Evolutionary conservation across 2,113 vertebrate species (phyloP).

Genomic region (Pheucticus melanocephalus): DNA sequence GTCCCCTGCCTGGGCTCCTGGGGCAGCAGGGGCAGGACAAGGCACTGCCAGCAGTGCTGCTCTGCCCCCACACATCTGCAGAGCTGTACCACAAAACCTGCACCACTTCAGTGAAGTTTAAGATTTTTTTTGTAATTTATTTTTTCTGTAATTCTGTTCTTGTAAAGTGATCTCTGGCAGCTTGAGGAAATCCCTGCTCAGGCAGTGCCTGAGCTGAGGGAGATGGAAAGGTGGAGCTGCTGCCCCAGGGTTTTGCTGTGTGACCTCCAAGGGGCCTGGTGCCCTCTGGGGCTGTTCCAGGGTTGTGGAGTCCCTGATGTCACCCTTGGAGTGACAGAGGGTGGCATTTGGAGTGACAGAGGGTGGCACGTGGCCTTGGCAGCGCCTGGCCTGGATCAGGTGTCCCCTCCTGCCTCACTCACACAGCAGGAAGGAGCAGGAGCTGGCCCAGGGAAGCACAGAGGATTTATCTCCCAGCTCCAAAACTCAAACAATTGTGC

Average conservation of each 20-base stretch:
- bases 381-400: not conserved
- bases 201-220: not conserved
- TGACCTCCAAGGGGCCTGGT: not conserved
- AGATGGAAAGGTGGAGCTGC: not conserved
- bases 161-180: rapidly evolving
- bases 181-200: not conserved
- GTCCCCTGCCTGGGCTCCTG: not conserved
- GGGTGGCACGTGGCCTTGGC: not conserved
- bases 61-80: not conserved
- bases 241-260: not conserved
- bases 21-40: not conserved
- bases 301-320: not conserved
- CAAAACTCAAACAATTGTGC: rapidly evolving
- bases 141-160: not conserved
- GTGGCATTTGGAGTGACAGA: not conserved
- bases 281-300: not conserved
- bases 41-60: rapidly evolving
- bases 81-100: not conserved
- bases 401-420: not conserved
- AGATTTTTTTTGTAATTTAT: rapidly evolving
- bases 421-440: not conserved
- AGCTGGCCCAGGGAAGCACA: not conserved
- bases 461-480: not conserved
- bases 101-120: rapidly evolving
- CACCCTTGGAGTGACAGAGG: not conserved